Evolutionary conservation across 2,113 vertebrate genomes (phyloP), one percentile per base, ranked within the genome.

Genomic region (Gavia stellata): DNA sequence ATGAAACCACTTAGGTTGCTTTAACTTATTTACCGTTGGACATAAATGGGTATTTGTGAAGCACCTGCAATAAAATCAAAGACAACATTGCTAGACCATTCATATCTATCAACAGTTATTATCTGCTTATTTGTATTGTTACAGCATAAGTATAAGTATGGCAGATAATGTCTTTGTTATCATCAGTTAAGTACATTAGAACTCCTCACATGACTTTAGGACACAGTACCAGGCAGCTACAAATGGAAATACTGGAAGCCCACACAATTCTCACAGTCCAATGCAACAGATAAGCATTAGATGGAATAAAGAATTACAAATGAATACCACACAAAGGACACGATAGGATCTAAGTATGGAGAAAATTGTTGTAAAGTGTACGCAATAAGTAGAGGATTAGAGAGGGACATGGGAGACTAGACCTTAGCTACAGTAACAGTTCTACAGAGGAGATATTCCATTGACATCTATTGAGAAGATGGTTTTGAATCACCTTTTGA

Each of bases 151-250:
- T 17, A 52, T 50, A 74, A 36, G 4, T 17, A 15, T 20, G 12
- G n/a, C 28, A 49, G 16, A 38, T 42, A 52, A 45, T 1, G 1
- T 55, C 49, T 78, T 55, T 77, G 14, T 45, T 81, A 28, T 25
- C 28, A 14, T 34, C 34, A 65, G 14, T 55, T 47, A 10, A 0
- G 3, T 44, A 16, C 12, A 5, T 75, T n/a, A 40, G 36, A 26
- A 14, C 2, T 89, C n/a, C 28, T 73, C 63, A 21, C 0, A 0
- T 61, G 59, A 65, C 18, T 31, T 50, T 0, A 29, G 31, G 34
- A 75, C 19, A 10, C 6, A 36, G 24, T 33, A 33, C 45, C 11
- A 31, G 31, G 21, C 52, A 88, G 42, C 50, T 65, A 33, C 44
- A 33, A 52, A 47, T 44, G 29, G 55, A 68, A 87, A 34, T 53